Percentiles rank a stretch among this genome's conserved stretches.
phyloP scores from a whole-genome alignment of 2,797 vertebrate genomes.

The Sardinella longiceps region DNA sequence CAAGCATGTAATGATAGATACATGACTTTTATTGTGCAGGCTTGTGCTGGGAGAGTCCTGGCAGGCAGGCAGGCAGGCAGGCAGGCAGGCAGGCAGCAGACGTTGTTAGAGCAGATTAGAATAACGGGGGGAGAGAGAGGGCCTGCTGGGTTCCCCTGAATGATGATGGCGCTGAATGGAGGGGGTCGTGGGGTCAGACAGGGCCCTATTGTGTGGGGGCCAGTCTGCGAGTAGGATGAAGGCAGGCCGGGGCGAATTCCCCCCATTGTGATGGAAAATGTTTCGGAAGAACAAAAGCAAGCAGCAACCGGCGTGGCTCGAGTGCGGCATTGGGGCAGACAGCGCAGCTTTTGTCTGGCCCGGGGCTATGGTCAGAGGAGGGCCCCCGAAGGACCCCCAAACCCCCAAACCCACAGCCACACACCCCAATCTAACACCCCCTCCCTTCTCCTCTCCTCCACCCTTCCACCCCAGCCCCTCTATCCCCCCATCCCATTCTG shows the following conservation, averaged over 20 bases:
- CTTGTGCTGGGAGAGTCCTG: neutral
- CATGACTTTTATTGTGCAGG: slow-evolving; percentile 11
- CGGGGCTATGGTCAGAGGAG: slow-evolving; percentile 70
- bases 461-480: slow-evolving; percentile 36
- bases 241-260: slow-evolving; percentile 67
- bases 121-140: slow-evolving; percentile 57
- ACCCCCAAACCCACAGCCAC: neutral
- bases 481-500: neutral
- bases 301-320: slow-evolving; percentile 73
- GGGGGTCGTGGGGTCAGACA: slow-evolving; percentile 66
- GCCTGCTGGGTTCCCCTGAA: slow-evolving; percentile 69
- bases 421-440: slow-evolving; percentile 28
- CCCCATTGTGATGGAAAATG: slow-evolving; percentile 79
- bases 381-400: slow-evolving; percentile 68
- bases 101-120: slow-evolving; percentile 56
- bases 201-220: slow-evolving; percentile 59
- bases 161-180: slow-evolving; percentile 66
- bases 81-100: slow-evolving; percentile 41
- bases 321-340: slow-evolving; percentile 70
- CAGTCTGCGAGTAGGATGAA: slow-evolving; percentile 48
- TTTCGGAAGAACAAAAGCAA: slow-evolving; percentile 70
- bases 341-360: slow-evolving; percentile 73
- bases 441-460: slow-evolving; percentile 44
- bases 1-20: neutral
- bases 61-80: slow-evolving; percentile 41